Evolutionary conservation across 64 coral and sea anemone genomes (phyloP).

Genomic region (Cladopsammia gracilis): DNA sequence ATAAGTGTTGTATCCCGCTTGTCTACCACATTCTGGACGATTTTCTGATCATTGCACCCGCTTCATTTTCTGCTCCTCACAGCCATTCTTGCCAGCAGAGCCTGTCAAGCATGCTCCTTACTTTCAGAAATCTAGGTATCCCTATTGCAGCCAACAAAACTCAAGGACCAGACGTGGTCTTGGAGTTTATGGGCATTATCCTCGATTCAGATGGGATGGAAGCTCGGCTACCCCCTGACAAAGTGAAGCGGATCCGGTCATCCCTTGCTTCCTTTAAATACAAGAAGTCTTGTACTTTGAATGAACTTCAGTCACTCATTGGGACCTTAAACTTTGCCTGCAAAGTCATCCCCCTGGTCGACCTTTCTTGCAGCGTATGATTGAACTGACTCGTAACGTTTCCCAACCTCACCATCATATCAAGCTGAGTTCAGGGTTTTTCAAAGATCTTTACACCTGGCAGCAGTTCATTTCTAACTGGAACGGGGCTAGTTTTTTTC

Average conservation of each 20-base stretch:
- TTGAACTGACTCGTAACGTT: not conserved
- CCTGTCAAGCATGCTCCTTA: too few relatives aligned
- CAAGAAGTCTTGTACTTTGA: not conserved
- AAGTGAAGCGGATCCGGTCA: not conserved
- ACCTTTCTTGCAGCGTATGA: constrained; percentile 36
- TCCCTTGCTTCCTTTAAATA: not conserved
- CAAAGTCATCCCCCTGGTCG: constrained; percentile 19
- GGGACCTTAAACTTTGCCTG: constrained; percentile 20
- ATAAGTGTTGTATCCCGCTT: too few relatives aligned
- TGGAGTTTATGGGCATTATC: too few relatives aligned
- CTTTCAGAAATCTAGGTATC: too few relatives aligned
- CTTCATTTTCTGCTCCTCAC: too few relatives aligned
- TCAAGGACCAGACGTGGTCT: too few relatives aligned
- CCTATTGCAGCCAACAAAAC: too few relatives aligned
- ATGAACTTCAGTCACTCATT: constrained; percentile 31
- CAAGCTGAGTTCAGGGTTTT: not conserved
- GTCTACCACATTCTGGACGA: too few relatives aligned
- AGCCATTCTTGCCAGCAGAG: too few relatives aligned
- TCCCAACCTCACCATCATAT: not conserved
- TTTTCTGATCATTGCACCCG: too few relatives aligned
- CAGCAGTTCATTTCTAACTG: not conserved
- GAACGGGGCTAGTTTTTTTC: constrained; percentile 14
- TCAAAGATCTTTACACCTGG: constrained; percentile 42
- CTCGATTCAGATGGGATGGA: constrained; percentile 5
- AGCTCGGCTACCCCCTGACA: constrained; percentile 16